Evolutionary conservation across 1,140 invertebrate genomes (phyloP).

Genomic region (Diabrotica undecimpunctata): DNA sequence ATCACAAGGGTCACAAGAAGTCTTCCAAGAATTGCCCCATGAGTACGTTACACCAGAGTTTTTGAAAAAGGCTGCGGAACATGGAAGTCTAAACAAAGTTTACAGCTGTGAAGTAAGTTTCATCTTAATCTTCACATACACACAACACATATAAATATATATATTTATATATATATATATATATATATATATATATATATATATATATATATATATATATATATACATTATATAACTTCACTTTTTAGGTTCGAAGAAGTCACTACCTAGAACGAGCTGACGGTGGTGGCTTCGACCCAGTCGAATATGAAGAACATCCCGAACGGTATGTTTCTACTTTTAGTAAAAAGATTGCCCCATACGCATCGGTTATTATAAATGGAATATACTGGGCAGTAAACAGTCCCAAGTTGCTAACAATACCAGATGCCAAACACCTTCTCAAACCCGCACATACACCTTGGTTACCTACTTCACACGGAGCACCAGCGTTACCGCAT

Average conservation of each 20-base stretch:
- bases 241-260: conserved; percentile 62
- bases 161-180: too few relatives aligned
- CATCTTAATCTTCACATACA: neutral
- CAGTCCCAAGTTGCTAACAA: conserved; percentile 92
- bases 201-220: too few relatives aligned
- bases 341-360: conserved; percentile 95
- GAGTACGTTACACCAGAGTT: conserved; percentile 96
- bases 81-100: conserved; percentile 91
- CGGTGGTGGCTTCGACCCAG: conserved; percentile 82
- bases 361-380: conserved; percentile 95
- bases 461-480: conserved; percentile 83
- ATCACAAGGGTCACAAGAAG: conserved; percentile 91
- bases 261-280: conserved; percentile 92
- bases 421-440: conserved; percentile 95
- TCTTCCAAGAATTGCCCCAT: conserved; percentile 95
- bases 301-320: conserved; percentile 91
- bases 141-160: neutral
- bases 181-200: too few relatives aligned
- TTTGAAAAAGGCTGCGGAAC: conserved; percentile 91
- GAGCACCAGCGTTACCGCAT: conserved; percentile 87
- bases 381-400: conserved; percentile 98
- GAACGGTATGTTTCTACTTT: conserved; percentile 95
- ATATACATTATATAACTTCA: too few relatives aligned
- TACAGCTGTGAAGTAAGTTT: conserved; percentile 76
- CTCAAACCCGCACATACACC: conserved; percentile 83